Evolutionary conservation across 2,113 vertebrate species (phyloP).

Genomic region (Colistium nudipinnis): DNA sequence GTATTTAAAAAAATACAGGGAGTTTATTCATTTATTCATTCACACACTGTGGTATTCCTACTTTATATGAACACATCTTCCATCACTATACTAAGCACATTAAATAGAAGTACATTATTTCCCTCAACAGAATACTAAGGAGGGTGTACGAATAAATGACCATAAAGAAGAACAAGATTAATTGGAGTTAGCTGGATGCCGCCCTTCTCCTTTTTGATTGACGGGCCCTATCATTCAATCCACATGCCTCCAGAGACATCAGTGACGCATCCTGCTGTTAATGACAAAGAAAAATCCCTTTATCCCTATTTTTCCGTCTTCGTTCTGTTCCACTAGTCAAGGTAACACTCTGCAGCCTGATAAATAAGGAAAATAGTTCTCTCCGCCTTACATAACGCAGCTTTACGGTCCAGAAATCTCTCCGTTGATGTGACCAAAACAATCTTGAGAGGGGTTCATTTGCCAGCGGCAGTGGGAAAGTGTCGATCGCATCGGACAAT

Average conservation of each 20-base stretch:
- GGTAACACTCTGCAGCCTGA: neutral
- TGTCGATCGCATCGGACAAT: neutral
- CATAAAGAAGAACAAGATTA: neutral
- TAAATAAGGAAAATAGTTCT: neutral
- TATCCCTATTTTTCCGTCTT: too few species aligned
- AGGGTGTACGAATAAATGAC: neutral
- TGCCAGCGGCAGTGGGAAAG: neutral
- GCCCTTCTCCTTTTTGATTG: too few species aligned
- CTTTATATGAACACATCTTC: neutral
- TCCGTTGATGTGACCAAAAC: neutral
- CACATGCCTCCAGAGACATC: neutral
- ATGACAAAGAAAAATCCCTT: conserved; percentile 32
- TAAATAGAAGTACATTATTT: neutral
- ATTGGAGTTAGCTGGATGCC: neutral
- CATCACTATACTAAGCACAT: too few species aligned
- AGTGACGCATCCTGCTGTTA: conserved; percentile 4
- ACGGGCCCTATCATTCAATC: neutral
- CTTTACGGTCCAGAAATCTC: neutral
- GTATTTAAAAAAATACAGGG: neutral
- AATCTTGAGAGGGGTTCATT: neutral
- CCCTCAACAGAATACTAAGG: neutral
- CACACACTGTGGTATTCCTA: neutral
- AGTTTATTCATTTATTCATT: neutral
- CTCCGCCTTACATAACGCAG: neutral
- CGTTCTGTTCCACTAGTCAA: neutral